A percentile compares a stretch with the other conserved stretches of the same genome.
Conservation (phyloP, 1,140 invertebrate genomes). For the Macrobrachium rosenbergii region DNA sequence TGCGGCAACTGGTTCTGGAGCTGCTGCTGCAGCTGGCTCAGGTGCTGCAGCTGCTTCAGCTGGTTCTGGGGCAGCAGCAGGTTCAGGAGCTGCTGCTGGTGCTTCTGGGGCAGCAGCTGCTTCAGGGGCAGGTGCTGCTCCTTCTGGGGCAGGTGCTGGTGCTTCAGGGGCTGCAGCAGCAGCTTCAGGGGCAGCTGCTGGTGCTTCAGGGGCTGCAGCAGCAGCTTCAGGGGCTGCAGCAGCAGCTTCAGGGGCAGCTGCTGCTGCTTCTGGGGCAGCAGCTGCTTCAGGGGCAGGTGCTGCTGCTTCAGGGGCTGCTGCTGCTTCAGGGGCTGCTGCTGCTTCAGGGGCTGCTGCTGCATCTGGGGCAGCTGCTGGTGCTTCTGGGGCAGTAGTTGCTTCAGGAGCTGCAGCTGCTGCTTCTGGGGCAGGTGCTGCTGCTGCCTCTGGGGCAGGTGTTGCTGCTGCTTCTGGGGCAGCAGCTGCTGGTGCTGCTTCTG, state of each 20-base stretch:
- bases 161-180: not conserved
- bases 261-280: slow-evolving; percentile 14
- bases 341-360: not conserved
- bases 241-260: slow-evolving; percentile 6
- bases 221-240: not conserved
- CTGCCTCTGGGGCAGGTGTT: not conserved
- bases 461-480: not conserved
- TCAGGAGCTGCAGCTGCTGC: not conserved
- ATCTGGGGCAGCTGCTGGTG: not conserved
- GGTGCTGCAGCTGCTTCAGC: not conserved
- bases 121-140: not conserved
- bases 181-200: not conserved
- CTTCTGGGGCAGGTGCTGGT: not conserved
- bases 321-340: slow-evolving; percentile 13
- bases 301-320: slow-evolving; percentile 21
- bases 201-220: not conserved
- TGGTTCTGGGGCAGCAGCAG: not conserved
- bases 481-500: not conserved
- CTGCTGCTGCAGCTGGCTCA: not conserved
- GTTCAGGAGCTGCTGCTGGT: not conserved
- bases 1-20: not conserved
- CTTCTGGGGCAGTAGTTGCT: not conserved
- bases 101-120: slow-evolving; percentile 9
- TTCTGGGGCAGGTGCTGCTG: not conserved
- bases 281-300: slow-evolving; percentile 8